phyloP scores from a whole-genome alignment of 2,797 vertebrate genomes.

The Neomorphus geoffroyi region DNA sequence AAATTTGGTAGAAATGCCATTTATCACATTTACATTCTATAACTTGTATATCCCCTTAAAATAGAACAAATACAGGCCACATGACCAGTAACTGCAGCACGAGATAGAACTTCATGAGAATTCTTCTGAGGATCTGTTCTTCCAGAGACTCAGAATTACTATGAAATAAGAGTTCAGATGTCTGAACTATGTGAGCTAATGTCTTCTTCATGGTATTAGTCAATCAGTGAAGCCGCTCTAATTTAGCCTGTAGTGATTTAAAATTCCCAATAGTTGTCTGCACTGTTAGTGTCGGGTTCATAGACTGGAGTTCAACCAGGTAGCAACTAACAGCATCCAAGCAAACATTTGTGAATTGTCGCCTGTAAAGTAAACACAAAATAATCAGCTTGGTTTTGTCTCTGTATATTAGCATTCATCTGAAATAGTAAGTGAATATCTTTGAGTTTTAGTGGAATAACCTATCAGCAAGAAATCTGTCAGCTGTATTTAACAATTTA shows the following conservation, averaged over 20 bases:
- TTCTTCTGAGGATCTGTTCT: slow-evolving; percentile 15
- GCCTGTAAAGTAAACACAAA: slow-evolving; percentile 75
- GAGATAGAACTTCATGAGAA: background rate
- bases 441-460: background rate
- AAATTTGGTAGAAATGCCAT: slow-evolving; percentile 26
- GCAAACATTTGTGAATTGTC: slow-evolving; percentile 91
- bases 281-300: slow-evolving; percentile 85
- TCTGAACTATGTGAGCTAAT: background rate
- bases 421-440: background rate
- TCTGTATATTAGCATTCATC: background rate
- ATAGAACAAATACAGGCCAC: slow-evolving; percentile 37
- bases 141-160: slow-evolving; percentile 12
- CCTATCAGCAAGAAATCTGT: background rate
- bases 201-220: background rate
- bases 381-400: background rate
- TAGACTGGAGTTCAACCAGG: slow-evolving; percentile 94
- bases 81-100: background rate
- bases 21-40: slow-evolving; percentile 57
- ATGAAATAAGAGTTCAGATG: slow-evolving; percentile 58
- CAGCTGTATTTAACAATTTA: background rate
- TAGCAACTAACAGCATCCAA: slow-evolving; percentile 95
- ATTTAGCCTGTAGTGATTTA: slow-evolving; percentile 93
- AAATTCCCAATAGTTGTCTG: slow-evolving; percentile 91
- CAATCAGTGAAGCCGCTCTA: slow-evolving; percentile 89
- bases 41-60: slow-evolving; percentile 25